Evolutionary conservation across 2,888 invertebrate species (phyloP).

Genomic region (Orthonychiurus folsomi): DNA sequence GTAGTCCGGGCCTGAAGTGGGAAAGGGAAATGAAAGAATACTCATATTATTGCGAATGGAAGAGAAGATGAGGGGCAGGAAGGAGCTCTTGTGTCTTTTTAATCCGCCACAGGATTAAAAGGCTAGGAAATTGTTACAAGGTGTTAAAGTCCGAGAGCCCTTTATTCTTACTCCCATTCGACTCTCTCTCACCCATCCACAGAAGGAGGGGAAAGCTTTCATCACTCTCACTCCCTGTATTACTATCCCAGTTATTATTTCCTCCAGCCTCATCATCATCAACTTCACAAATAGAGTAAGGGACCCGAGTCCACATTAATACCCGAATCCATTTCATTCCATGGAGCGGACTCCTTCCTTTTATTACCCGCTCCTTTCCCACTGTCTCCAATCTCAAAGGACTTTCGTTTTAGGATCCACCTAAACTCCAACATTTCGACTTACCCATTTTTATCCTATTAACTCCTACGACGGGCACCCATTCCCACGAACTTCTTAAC

Average conservation of each 20-base stretch:
- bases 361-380: slow-evolving; percentile 12
- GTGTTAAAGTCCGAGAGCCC: slow-evolving; percentile 34
- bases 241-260: neutral
- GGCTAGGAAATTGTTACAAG: slow-evolving; percentile 34
- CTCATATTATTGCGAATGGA: neutral
- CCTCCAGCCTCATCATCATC: slow-evolving; percentile 7
- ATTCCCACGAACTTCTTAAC: too few species aligned
- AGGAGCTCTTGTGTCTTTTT: slow-evolving; percentile 30
- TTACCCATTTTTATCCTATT: too few species aligned
- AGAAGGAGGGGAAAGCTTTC: neutral
- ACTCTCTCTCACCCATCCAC: slow-evolving; percentile 2
- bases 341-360: neutral
- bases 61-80: slow-evolving; percentile 15
- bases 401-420: neutral
- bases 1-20: neutral
- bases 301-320: neutral
- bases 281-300: neutral
- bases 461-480: too few species aligned
- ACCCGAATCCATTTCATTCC: neutral
- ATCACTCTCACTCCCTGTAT: slow-evolving; percentile 5
- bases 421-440: too few species aligned
- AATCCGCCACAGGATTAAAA: slow-evolving; percentile 32
- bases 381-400: neutral
- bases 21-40: slow-evolving; percentile 3
- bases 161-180: slow-evolving; percentile 21